A percentile compares a stretch with the other conserved stretches of the same genome.
phyloP scores from a whole-genome alignment of 1,140 invertebrate species.

The Euura lappo region DNA sequence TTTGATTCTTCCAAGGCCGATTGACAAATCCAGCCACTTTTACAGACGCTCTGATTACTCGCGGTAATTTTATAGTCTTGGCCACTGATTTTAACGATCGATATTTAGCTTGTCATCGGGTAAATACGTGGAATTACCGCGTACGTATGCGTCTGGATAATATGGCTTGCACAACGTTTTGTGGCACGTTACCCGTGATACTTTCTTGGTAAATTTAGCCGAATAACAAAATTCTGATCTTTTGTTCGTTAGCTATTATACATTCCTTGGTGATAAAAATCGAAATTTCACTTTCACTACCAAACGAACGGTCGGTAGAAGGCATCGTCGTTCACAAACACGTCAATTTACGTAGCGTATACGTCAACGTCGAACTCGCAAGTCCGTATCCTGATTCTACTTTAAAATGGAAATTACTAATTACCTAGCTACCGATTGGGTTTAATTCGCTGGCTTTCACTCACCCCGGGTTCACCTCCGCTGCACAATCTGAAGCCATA shows the following conservation, averaged over 20 bases:
- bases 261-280: neutral
- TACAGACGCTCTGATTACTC: too few relatives aligned
- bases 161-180: neutral
- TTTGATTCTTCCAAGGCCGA: too few relatives aligned
- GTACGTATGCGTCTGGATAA: too few relatives aligned
- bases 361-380: too few relatives aligned
- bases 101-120: too few relatives aligned
- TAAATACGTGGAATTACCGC: too few relatives aligned
- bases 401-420: too few relatives aligned
- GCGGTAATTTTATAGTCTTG: too few relatives aligned
- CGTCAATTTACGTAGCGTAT: neutral
- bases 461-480: constrained; percentile 61
- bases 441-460: constrained; percentile 24
- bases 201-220: neutral
- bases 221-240: constrained; percentile 5
- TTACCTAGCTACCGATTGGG: too few relatives aligned
- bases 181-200: neutral
- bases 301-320: neutral
- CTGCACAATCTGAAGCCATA: constrained; percentile 58
- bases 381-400: too few relatives aligned
- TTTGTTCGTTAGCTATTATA: neutral
- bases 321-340: neutral
- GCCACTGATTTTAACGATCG: too few relatives aligned
- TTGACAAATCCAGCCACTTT: too few relatives aligned
- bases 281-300: neutral